These are phyloP conservation scores for Todiramphus saurophagus DNA, from an alignment of 2,113 vertebrate species.

Conservation along the genomic window DNA sequence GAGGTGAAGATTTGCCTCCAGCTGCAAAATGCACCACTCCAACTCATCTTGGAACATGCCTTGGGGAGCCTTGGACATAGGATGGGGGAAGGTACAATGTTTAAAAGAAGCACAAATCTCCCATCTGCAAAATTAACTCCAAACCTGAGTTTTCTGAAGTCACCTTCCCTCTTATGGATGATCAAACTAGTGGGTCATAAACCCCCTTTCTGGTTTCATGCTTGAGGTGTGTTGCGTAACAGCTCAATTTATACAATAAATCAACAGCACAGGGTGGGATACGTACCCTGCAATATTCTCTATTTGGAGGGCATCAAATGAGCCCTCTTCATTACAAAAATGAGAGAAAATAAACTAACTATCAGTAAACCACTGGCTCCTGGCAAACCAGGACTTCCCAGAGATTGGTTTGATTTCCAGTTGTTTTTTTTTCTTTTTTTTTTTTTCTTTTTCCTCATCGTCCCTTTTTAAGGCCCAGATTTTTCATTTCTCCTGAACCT, in stretches of 20 bases:
- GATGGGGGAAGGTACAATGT: background rate
- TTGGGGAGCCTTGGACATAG: background rate
- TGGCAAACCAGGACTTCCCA: background rate
- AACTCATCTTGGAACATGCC: constrained; percentile 42
- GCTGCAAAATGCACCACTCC: constrained; percentile 37
- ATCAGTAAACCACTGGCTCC: background rate
- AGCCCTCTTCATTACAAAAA: background rate
- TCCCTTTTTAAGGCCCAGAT: background rate
- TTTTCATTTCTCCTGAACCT: background rate
- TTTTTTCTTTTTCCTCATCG: background rate
- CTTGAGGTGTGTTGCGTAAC: background rate
- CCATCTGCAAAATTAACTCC: background rate
- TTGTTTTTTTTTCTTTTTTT: too few relatives aligned
- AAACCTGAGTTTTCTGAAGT: background rate
- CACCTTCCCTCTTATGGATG: background rate
- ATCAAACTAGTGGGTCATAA: background rate
- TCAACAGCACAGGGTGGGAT: background rate
- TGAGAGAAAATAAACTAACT: background rate
- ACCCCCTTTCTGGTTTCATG: background rate
- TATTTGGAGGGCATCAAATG: background rate
- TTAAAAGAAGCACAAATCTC: background rate
- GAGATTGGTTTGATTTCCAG: too few relatives aligned
- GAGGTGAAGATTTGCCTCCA: constrained; percentile 33
- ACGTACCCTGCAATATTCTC: background rate
- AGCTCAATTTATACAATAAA: background rate